Conservation (phyloP, 2,888 invertebrate species). For the Catotricha subobsoleta region DNA sequence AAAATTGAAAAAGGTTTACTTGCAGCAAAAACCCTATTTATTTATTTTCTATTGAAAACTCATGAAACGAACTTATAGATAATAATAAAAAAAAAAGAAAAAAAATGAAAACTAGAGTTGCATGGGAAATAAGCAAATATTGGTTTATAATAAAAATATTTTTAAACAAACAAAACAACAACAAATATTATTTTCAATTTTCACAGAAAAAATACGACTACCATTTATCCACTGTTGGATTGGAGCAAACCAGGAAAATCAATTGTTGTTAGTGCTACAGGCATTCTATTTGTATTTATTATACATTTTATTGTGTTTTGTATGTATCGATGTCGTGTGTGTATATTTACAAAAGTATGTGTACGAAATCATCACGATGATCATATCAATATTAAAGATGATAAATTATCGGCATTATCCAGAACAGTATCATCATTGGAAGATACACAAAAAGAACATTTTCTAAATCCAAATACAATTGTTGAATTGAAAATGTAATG, state of each 20-base stretch:
- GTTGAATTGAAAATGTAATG: slow-evolving; percentile 29
- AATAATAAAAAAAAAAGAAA: no score
- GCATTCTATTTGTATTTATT: slow-evolving; percentile 38
- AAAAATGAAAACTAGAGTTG: no score
- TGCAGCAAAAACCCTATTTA: no score
- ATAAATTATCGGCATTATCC: slow-evolving; percentile 20
- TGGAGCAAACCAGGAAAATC: slow-evolving; percentile 49
- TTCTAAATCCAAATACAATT: slow-evolving; percentile 29
- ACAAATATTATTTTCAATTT: background rate
- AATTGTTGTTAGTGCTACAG: slow-evolving; percentile 36
- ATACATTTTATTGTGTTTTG: slow-evolving; percentile 40
- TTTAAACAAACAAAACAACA: no score
- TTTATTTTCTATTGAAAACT: no score
- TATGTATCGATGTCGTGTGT: slow-evolving; percentile 33
- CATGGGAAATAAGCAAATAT: no score
- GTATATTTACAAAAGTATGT: slow-evolving; percentile 28
- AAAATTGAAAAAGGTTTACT: background rate
- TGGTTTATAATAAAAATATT: no score
- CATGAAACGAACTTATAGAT: no score
- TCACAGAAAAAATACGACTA: slow-evolving; percentile 39
- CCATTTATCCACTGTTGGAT: slow-evolving; percentile 59
- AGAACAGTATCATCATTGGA: slow-evolving; percentile 28
- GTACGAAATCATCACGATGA: slow-evolving; percentile 23
- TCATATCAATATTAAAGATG: slow-evolving; percentile 16
- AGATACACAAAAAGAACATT: slow-evolving; percentile 28